Evolutionary conservation across 2,797 vertebrate species (phyloP), one percentile per base, ranked within the genome.

Genomic region (Phrynocephalus vlangalii): DNA sequence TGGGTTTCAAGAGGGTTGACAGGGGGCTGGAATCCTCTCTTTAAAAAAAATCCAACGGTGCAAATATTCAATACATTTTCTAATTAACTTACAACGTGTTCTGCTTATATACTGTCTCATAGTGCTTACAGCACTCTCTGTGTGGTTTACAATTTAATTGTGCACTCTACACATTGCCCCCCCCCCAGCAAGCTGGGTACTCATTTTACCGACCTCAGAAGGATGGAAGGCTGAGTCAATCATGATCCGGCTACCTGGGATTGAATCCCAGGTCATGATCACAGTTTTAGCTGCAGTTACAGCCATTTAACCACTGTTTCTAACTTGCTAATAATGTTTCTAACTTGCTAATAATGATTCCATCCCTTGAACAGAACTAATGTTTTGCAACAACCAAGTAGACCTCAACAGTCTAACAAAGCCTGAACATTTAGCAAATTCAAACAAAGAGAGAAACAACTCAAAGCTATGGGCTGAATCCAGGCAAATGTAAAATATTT

Each of bases 1-100:
- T 73, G 52, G 87, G 20, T 88, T 92, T 7, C 1, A 24, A 71
- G 20, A 63, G n/a, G 28, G 44, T 15, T 87, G 72, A 24, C 9
- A 50, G 7, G 1, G 73, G 72, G 5, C 76, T 18, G 20, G 60
- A 63, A 18, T 63, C 20, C 10, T 63, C 13, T 18, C 60, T 48
- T 30, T 71, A 1, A 63, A 63, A 63, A 56, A 3, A 70, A 66
- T 52, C 56, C 56, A 44, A 26, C 68, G 60, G 26, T 38, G n/a
- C 44, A 60, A 68, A 7, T 18, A 30, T 68, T 85, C 11, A 83
- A 71, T 16, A 52, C 68, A 63, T 84, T 75, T 33, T 44, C 38
- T 44, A 44, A 5, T 44, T 44, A 44, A 44, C 3, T 44, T 44
- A 5, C 38, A 44, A 44, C 1, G 38, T 44, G 38, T 44, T 44